phyloP scores from a whole-genome alignment of 1,140 invertebrate genomes.

The Plutomurus gul region DNA sequence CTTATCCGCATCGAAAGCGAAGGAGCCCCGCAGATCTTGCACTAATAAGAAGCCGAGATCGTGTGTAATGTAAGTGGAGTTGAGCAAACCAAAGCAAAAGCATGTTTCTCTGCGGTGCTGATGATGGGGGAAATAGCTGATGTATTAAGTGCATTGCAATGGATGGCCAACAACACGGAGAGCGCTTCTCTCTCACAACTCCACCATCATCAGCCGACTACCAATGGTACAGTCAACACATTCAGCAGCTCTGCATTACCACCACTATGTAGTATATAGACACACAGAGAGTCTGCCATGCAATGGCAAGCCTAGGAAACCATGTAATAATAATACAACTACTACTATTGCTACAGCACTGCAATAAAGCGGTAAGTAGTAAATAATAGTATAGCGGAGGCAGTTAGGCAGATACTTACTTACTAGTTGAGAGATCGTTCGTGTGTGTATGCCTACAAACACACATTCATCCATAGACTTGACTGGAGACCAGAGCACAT shows the following conservation, averaged over 20 bases:
- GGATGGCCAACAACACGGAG: neutral
- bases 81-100: neutral
- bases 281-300: no score
- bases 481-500: neutral
- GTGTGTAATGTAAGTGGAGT: neutral
- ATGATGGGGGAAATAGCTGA: neutral
- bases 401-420: neutral
- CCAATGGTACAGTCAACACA: no score
- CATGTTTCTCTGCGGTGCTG: neutral
- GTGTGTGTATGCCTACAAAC: neutral
- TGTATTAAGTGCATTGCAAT: slow-evolving; percentile 8
- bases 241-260: no score
- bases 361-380: neutral
- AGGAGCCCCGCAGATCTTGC: no score
- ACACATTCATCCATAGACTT: neutral
- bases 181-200: no score
- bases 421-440: neutral
- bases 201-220: no score
- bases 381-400: neutral
- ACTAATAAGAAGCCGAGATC: no score
- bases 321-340: no score
- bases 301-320: no score
- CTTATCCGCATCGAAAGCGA: no score
- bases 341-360: no score
- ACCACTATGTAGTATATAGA: no score